Conservation (phyloP, 37 sponge, comb jelly and placozoan genomes). For the Crambe crambe region DNA sequence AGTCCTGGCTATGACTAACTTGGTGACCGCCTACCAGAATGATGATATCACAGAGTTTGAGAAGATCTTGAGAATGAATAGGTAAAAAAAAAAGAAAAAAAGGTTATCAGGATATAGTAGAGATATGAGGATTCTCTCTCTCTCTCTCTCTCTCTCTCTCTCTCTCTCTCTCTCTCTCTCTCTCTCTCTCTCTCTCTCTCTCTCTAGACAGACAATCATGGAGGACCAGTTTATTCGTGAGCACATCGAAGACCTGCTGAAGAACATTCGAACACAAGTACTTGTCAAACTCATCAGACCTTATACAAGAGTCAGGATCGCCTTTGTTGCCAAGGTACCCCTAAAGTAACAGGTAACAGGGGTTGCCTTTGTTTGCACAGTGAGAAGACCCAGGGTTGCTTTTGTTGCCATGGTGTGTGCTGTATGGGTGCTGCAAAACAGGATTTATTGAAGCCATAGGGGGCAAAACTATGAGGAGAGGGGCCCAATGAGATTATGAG, state of each 20-base stretch:
- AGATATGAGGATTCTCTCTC: neutral
- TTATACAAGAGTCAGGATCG: constrained; percentile 87
- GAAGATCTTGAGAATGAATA: constrained; percentile 82
- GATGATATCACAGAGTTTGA: constrained; percentile 95
- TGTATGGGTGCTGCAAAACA: too few species aligned
- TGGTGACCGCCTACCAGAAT: constrained; percentile 93
- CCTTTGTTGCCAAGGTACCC: constrained; percentile 74
- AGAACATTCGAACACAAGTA: constrained; percentile 89
- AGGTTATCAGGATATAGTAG: neutral
- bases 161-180: constrained; percentile 1
- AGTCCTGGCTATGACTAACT: constrained; percentile 96
- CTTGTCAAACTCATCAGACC: constrained; percentile 91
- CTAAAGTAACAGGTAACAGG: too few species aligned
- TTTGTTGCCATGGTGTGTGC: too few species aligned
- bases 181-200: neutral
- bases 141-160: constrained; percentile 9
- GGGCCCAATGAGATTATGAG: too few species aligned
- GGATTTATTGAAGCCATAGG: too few species aligned
- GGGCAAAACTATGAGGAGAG: too few species aligned
- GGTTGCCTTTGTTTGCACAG: too few species aligned
- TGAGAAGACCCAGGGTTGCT: too few species aligned
- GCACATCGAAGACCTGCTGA: constrained; percentile 90
- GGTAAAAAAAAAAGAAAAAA: constrained; percentile 16
- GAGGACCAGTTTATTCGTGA: constrained; percentile 93
- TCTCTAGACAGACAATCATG: constrained; percentile 73